Conservation (phyloP, 2,888 invertebrate genomes). For the Athrips mouffetella region DNA sequence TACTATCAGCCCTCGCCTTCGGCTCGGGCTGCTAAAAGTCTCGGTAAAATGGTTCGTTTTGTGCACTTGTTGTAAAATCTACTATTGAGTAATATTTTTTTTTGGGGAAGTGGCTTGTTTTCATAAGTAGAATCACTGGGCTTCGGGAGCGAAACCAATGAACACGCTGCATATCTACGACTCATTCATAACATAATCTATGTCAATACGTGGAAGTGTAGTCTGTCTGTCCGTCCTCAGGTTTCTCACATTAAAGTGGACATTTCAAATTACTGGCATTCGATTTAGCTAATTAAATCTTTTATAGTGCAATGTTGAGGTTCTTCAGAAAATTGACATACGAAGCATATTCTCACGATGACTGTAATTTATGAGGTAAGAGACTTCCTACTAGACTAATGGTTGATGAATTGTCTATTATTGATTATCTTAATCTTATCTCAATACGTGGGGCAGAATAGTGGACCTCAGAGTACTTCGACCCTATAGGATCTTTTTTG, state of each 20-base stretch:
- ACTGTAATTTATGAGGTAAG: neutral
- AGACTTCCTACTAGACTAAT: neutral
- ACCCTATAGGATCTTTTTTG: no score
- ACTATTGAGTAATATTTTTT: no score
- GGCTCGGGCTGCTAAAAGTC: no score
- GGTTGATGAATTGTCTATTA: neutral
- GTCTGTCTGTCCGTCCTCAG: slow-evolving; percentile 30
- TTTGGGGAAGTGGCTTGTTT: no score
- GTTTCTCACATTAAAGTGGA: slow-evolving; percentile 55
- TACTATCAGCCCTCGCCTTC: no score
- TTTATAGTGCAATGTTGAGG: slow-evolving; percentile 27
- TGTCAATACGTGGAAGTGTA: slow-evolving; percentile 39
- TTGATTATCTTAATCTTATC: neutral
- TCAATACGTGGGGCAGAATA: neutral
- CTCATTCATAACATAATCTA: slow-evolving; percentile 26
- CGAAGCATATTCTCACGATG: slow-evolving; percentile 16
- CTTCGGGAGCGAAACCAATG: no score
- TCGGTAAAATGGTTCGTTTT: no score
- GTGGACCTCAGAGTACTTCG: no score
- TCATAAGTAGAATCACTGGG: no score
- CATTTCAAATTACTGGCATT: slow-evolving; percentile 52
- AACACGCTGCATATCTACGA: no score
- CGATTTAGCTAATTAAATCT: slow-evolving; percentile 53
- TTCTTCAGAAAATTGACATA: slow-evolving; percentile 16
- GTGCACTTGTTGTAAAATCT: no score